Evolutionary conservation across 64 coral and sea anemone genomes (phyloP).

Genomic region (Montipora sp.): DNA sequence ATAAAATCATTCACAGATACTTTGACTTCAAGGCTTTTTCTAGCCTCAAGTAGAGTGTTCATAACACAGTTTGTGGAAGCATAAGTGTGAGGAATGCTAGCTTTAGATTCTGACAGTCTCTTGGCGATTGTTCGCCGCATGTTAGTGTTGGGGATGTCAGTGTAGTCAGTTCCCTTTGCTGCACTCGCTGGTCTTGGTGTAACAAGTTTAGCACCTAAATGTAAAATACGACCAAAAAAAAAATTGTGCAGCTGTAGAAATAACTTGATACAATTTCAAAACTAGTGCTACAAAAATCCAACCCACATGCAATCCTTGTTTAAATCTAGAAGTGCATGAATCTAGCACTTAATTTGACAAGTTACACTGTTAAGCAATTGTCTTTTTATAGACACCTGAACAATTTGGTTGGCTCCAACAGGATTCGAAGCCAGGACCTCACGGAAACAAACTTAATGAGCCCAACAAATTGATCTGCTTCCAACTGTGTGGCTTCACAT

Average conservation of each 20-base stretch:
- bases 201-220: background rate
- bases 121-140: constrained; percentile 88
- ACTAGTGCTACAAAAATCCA: background rate
- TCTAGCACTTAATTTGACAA: too few species aligned
- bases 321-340: too few species aligned
- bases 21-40: constrained; percentile 61
- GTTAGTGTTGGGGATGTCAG: constrained; percentile 69
- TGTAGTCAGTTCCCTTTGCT: background rate
- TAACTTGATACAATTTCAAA: background rate
- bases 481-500: too few species aligned
- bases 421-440: too few species aligned
- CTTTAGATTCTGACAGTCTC: constrained; percentile 86
- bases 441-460: too few species aligned
- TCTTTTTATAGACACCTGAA: too few species aligned
- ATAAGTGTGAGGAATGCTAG: constrained; percentile 88
- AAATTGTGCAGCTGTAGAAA: background rate
- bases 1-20: constrained; percentile 93
- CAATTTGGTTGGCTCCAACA: too few species aligned
- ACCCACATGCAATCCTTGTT: constrained; percentile 30
- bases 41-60: constrained; percentile 68
- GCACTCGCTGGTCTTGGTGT: background rate
- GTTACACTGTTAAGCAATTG: too few species aligned
- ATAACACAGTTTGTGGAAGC: constrained; percentile 78
- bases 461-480: too few species aligned
- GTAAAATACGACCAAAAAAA: background rate